These are phyloP conservation scores for Melanotaenia trifasciata DNA, from an alignment of 2,797 vertebrate species.

Conservation along the genomic window DNA sequence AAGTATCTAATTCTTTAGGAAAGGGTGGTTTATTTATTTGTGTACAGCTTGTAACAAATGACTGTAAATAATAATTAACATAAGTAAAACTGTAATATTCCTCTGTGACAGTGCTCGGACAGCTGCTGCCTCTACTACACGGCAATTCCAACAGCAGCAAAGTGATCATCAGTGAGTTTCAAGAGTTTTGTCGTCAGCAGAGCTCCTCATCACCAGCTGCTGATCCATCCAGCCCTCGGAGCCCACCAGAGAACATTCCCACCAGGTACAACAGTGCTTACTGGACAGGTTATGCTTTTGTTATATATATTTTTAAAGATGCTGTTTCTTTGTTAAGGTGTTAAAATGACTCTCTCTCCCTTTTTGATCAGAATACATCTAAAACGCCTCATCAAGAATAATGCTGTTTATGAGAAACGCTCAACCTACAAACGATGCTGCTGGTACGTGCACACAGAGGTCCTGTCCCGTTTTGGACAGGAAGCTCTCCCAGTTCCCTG, in stretches of 20 bases:
- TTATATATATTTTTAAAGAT: background rate
- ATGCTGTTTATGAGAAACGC: constrained; percentile 93
- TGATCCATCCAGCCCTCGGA: constrained; percentile 70
- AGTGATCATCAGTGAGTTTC: constrained; percentile 94
- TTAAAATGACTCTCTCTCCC: background rate
- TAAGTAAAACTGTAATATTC: background rate
- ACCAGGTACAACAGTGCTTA: constrained; percentile 81
- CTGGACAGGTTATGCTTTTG: background rate
- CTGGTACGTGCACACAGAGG: constrained; percentile 93
- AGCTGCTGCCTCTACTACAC: constrained; percentile 92
- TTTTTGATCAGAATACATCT: constrained; percentile 80
- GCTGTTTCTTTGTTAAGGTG: background rate
- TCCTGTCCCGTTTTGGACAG: constrained; percentile 86
- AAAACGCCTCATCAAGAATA: constrained; percentile 90
- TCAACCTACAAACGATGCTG: constrained; percentile 88
- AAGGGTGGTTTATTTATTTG: background rate
- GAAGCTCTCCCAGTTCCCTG: constrained; percentile 92
- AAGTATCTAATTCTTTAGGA: background rate
- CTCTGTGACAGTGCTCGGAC: constrained; percentile 83
- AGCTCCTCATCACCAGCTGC: constrained; percentile 54
- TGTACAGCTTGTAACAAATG: background rate
- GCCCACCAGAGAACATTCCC: constrained; percentile 81
- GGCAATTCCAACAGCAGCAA: constrained; percentile 93
- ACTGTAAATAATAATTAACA: background rate
- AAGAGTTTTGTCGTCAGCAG: constrained; percentile 89